Percentiles rank a stretch among this genome's conserved stretches.
Conservation (phyloP, 1,140 invertebrate species). For the Cotesia typhae region DNA sequence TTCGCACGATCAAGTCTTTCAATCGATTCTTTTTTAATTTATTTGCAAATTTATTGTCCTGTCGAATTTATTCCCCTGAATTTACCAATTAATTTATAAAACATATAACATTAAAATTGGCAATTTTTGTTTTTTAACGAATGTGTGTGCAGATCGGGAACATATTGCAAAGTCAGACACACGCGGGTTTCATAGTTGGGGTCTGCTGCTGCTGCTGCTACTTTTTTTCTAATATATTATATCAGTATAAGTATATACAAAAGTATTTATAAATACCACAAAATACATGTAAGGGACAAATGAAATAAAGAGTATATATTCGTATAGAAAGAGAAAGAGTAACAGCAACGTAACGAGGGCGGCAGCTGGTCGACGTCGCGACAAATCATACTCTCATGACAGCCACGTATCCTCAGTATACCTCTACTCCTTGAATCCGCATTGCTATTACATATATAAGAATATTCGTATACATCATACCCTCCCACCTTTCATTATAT, state of each 20-base stretch:
- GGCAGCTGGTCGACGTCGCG: slow-evolving; percentile 52
- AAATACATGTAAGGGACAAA: no score
- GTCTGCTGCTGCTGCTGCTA: no score
- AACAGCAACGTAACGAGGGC: slow-evolving; percentile 36
- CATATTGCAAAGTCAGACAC: no score
- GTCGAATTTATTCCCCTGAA: not conserved
- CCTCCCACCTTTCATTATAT: slow-evolving; percentile 1
- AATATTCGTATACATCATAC: not conserved
- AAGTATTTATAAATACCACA: no score
- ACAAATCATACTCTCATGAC: slow-evolving; percentile 51
- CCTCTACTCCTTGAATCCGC: slow-evolving; percentile 13
- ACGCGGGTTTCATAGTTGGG: no score
- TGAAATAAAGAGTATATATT: not conserved
- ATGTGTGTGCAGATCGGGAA: no score
- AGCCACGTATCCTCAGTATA: slow-evolving; percentile 10
- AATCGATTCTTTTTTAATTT: slow-evolving; percentile 18
- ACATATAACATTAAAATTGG: not conserved
- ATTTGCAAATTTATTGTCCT: slow-evolving; percentile 34
- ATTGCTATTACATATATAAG: slow-evolving; percentile 2
- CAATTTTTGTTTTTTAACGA: no score
- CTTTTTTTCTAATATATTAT: no score
- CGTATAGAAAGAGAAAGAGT: slow-evolving; percentile 22
- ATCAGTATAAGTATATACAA: no score
- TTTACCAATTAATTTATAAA: not conserved
- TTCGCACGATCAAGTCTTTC: slow-evolving; percentile 17